Base-by-base conservation (phyloP, 2,113 vertebrate genomes). In the Hippolais icterina region DNA sequence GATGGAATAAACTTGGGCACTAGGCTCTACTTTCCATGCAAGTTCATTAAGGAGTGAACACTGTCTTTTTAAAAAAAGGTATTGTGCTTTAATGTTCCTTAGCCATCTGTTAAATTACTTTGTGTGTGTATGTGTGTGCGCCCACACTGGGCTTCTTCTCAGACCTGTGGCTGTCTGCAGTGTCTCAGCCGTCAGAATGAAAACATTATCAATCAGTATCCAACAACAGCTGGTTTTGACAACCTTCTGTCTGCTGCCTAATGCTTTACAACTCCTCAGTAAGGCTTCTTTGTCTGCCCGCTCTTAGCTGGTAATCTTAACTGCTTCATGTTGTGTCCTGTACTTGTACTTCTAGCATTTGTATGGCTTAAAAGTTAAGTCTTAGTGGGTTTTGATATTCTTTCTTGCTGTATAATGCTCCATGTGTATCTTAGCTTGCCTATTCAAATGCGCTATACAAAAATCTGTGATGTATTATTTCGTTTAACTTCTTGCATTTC, bases 171-270 rank as follows among this genome's bases (percentile, higher is more conserved):
- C 96, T 97, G 98, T 98, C 98, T 98, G 97, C 94, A 80, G 93
- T 70, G 90, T 97, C 97, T 97, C 97, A 98, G 97, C 96, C 95
- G 94, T 97, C 98, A 98, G 97, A 99, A 98, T 98, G 98, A 98
- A 98, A 98, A 99, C 98, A 99, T 98, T 98, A 99, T 99, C 98
- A 98, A 99, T 99, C 99, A 99, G 98, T 98, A 97, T 93, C 98
- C 97, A 97, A 97, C 98, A 98, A 98, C 99, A 99, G 99, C 99
- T 99, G 99, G 98, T 98, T 98, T 98, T 99, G 99, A 99, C 99
- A 99, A 98, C 98, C 98, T 98, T 98, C 98, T 99, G 98, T 99
- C 99, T 98, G 98, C 98, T 98, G 98, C 98, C 98, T 98, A 98
- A 98, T 98, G 98, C 98, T 98, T 99, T 98, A 98, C 98, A 99